Evolutionary conservation across 2,113 vertebrate species (phyloP), one percentile per base, ranked within the genome.

Genomic region (Saimiri boliviensis): DNA sequence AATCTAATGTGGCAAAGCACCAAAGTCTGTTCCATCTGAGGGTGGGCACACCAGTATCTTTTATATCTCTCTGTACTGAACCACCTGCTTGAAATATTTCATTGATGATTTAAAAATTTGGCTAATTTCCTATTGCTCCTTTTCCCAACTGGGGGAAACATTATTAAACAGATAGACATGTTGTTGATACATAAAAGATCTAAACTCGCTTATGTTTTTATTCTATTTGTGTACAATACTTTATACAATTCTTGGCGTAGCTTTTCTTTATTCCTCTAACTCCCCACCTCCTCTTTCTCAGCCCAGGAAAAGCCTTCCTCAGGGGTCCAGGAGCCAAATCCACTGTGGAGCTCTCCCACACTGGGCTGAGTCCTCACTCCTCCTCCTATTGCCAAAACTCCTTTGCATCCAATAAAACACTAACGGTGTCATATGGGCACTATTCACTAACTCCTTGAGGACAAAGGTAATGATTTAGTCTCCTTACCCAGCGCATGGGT

Each of bases 361-460:
- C 21, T 25, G 20, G 17, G 19, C 54, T 2, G 1, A 27, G 2
- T 20, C 42, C 40, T 49, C 6, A 0, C 27, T 12, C 9, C 40
- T 49, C 40, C 84, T 42, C 32, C 42, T 4, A 5, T 0, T 14
- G 66, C 93, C 30, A 30, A 30, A 30, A 19, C 42, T 42, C 49
- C 84, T 9, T 6, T 2, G 47, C 19, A 45, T 85, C 14, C 35
- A 30, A 49, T 1, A 30, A 60, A 81, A 58, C 35, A 45, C 40
- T 6, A 27, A 37, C 2, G 5, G 7, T 10, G 30, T 16, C 2
- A 2, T 6, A 32, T 20, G 30, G 66, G 5, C 0, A 86, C 56
- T 63, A 3, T 1, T 13, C 27, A 66, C 14, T 1, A 49, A 68
- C 32, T 73, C 54, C 63, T 14, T 2, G 32, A 40, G 89, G 87